Evolutionary conservation across 2,888 invertebrate genomes (phyloP), one percentile per base, ranked within the genome.

Genomic region (Dolichopus griseipennis): DNA sequence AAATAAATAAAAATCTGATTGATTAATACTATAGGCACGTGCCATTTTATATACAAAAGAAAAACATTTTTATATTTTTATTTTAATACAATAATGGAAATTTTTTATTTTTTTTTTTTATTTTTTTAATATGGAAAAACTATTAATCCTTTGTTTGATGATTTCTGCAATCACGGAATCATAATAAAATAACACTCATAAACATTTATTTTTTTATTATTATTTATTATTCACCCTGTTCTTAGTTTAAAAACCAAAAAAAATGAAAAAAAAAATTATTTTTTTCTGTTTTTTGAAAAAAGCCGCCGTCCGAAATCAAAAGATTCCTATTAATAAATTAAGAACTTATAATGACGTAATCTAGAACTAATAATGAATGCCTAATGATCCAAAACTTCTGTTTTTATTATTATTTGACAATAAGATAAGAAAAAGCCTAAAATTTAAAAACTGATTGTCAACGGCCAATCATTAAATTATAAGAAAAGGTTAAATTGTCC

Each of bases 1-100:
- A 52, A 52, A 52, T 52, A 52, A 52, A 52, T 2, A 52, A 18
- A 52, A 52, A 52, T 52, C 52, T 52, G 52, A 52, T 52, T 52
- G 52, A 52, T 52, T 52, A 52, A 52, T 52, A 52, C 52, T 52
- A 52, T 52, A 52, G 52, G 52, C 52, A 52, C 52, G 52, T 52
- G 52, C 52, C 52, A 52, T 52, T 52, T 52, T 12, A n/a, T n/a
- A n/a, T 15, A 52, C 6, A 52, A 7, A 52, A 52, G 6, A 18
- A 18, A 52, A 52, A 52, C 15, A 52, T 52, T 52, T 52, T 52
- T 52, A 52, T 18, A 18, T 18, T 37, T 52, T 52, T 52, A 52
- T 52, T 52, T 18, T 52, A 52, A 18, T 52, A 52, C 41, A 41
- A 41, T 41, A 41, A 41, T 41, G 15, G 41, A 41, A 41, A 12